Conservation (phyloP, 2,113 vertebrate species). For the Rattus norvegicus region GRCr8 NC_086022.1:155954001-155954500, state of each 20-base stretch:
- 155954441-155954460: background rate
- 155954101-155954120: background rate
- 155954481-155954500: background rate
- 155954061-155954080: constrained; percentile 26
- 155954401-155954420: background rate
- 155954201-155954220: background rate
- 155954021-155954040: background rate
- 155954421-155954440: no score
- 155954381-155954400: background rate
- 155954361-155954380: background rate
- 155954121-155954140: background rate
- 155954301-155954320: background rate
- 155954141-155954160: background rate
- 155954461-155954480: background rate
- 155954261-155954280: background rate
- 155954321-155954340: background rate
- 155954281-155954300: background rate
- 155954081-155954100: background rate
- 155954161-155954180: background rate
- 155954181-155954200: background rate
- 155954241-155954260: background rate
- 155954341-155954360: background rate
- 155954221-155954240: background rate
- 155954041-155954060: background rate
- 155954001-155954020: background rate